Base-by-base conservation (phyloP, 2,113 vertebrate genomes). In the Aegotheles bennettii region DNA sequence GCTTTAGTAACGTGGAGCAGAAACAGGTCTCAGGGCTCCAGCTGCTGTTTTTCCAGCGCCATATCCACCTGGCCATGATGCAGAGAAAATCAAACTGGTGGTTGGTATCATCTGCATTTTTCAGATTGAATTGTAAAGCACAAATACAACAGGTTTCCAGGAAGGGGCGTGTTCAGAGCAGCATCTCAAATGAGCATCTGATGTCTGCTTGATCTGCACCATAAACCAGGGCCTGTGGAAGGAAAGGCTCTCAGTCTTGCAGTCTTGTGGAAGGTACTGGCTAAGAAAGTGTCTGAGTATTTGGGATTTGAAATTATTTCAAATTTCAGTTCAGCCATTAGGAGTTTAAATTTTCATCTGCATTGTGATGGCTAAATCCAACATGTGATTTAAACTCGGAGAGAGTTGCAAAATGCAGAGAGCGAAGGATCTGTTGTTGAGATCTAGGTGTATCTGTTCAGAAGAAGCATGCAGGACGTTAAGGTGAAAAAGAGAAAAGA, bases 51-150 rank as follows among this genome's bases (percentile, higher is more conserved):
- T 40, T 45, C 16, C 17, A 70, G 56, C 5, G 42, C 18, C 2
- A 0, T 14, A 20, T 80, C 45, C 24, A 67, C 3, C 51, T 54
- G 48, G 24, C 11, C 7, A 1, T 21, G 36, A 6, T 7, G 7
- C 16, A 65, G 40, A 40, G 63, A 51, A 84, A 75, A 64, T 83
- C 18, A 31, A 25, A 36, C 18, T 56, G 24, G 10, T 80, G 31
- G 31, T 64, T 4, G 15, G 2, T 60, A 26, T 78, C 87, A 23
- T 68, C 45, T 77, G 53, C 17, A 14, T 89, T 65, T 84, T 33
- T 86, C 40, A 60, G 16, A 20, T 28, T 75, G 24, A 77, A 31
- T 85, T 3, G 1, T 68, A 69, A 86, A 90, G 45, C 5, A 28
- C 14, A 43, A 73, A 36, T 56, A 36, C 56, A 80, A 53, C 7